A percentile compares a stretch with the other conserved stretches of the same genome.
These are phyloP conservation scores for Percina caprodes DNA, from an alignment of 2,113 vertebrate genomes.

Conservation along the genomic window DNA sequence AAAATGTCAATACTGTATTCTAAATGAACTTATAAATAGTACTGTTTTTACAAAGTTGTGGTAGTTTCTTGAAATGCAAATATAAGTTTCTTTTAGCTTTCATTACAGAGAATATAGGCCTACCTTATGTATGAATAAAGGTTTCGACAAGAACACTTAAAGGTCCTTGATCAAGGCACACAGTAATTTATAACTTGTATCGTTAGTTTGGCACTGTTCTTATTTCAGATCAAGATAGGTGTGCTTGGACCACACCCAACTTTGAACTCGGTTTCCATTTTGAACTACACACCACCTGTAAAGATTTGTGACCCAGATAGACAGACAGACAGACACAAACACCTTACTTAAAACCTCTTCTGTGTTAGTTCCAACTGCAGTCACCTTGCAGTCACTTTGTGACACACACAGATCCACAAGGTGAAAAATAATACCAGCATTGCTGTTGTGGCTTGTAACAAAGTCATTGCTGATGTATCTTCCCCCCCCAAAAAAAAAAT, in stretches of 20 bases:
- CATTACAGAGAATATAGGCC: background rate
- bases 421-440: too few relatives aligned
- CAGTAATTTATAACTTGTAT: background rate
- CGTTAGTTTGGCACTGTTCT: background rate
- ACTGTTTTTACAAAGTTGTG: slow-evolving; percentile 50
- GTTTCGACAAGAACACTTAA: background rate
- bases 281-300: too few relatives aligned
- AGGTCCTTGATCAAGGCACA: background rate
- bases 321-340: too few relatives aligned
- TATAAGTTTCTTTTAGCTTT: background rate
- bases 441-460: background rate
- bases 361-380: too few relatives aligned
- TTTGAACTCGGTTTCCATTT: too few relatives aligned
- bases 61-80: slow-evolving; percentile 23
- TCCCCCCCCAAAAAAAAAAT: too few relatives aligned
- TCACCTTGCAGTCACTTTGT: too few relatives aligned
- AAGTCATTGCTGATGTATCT: background rate
- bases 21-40: slow-evolving; percentile 72
- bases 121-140: background rate
- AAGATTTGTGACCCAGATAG: too few relatives aligned
- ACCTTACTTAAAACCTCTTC: too few relatives aligned
- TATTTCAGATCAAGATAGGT: background rate
- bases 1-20: slow-evolving; percentile 71
- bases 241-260: too few relatives aligned
- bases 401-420: too few relatives aligned